phyloP scores from a whole-genome alignment of 2,797 vertebrate species.

The Strix occidentalis region DNA sequence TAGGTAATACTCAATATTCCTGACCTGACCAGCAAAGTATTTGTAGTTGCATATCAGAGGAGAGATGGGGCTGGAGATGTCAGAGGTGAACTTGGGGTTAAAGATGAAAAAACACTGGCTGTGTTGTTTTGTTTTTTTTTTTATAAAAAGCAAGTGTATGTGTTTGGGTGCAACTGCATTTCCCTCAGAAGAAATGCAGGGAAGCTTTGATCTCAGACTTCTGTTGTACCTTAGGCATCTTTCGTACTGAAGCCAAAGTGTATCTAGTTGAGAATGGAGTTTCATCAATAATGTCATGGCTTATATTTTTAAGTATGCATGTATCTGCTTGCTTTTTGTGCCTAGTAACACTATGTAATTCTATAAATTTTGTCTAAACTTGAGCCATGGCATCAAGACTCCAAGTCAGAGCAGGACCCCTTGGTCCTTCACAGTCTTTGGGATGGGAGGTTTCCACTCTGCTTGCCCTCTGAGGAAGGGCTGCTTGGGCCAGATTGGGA shows the following conservation, averaged over 20 bases:
- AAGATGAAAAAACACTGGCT: background rate
- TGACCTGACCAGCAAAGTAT: background rate
- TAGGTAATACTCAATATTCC: constrained; percentile 7
- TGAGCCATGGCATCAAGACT: background rate
- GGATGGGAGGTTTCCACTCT: background rate
- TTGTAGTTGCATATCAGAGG: background rate
- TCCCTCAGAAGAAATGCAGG: background rate
- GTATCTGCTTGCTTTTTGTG: background rate
- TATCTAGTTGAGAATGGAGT: background rate
- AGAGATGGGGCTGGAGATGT: background rate
- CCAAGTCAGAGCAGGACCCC: background rate
- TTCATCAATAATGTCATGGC: background rate
- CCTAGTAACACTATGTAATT: background rate
- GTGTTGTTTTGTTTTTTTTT: background rate
- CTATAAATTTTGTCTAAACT: background rate
- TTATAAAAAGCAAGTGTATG: background rate
- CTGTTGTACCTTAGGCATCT: background rate
- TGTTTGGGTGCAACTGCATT: background rate
- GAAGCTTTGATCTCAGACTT: background rate
- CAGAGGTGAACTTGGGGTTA: background rate
- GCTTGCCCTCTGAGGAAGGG: background rate
- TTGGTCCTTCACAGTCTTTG: background rate
- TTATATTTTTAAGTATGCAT: background rate
- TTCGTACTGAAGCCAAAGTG: background rate
- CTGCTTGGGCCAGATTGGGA: background rate